Conservation (phyloP, 2,113 vertebrate species). For the Jacana jacana region DNA sequence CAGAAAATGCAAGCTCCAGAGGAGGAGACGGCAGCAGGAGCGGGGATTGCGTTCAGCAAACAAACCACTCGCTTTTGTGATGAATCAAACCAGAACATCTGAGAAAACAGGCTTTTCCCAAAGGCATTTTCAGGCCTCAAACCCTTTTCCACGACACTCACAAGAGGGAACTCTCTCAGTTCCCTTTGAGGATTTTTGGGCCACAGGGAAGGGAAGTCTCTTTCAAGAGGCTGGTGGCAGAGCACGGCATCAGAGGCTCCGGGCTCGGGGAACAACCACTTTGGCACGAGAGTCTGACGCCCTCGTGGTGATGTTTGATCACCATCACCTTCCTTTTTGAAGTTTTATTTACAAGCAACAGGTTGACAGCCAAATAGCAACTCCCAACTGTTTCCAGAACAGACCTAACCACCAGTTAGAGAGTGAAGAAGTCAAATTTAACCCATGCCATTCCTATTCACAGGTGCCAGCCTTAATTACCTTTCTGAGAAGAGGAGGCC, state of each 20-base stretch:
- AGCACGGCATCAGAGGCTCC: accelerated
- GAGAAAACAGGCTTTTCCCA: not conserved
- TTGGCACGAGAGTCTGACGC: not conserved
- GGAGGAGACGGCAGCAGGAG: not conserved
- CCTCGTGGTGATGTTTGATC: not conserved
- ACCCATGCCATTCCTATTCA: accelerated
- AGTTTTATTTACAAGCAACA: not conserved
- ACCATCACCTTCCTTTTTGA: not conserved
- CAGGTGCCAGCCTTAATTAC: constrained; percentile 70
- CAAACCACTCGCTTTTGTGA: not conserved
- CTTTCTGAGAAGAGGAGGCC: constrained; percentile 71
- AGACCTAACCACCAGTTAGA: not conserved
- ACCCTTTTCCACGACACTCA: not conserved
- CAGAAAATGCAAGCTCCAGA: not conserved
- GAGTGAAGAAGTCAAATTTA: not conserved
- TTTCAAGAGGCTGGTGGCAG: not conserved
- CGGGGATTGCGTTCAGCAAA: not conserved
- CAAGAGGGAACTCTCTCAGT: not conserved
- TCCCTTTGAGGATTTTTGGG: not conserved
- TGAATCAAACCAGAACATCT: not conserved
- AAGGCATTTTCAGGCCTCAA: not conserved
- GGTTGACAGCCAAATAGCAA: not conserved
- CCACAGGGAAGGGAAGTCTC: not conserved
- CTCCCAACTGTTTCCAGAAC: not conserved
- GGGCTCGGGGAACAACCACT: not conserved